phyloP scores from a whole-genome alignment of 2,797 vertebrate genomes.

The Molossus molossus region DNA sequence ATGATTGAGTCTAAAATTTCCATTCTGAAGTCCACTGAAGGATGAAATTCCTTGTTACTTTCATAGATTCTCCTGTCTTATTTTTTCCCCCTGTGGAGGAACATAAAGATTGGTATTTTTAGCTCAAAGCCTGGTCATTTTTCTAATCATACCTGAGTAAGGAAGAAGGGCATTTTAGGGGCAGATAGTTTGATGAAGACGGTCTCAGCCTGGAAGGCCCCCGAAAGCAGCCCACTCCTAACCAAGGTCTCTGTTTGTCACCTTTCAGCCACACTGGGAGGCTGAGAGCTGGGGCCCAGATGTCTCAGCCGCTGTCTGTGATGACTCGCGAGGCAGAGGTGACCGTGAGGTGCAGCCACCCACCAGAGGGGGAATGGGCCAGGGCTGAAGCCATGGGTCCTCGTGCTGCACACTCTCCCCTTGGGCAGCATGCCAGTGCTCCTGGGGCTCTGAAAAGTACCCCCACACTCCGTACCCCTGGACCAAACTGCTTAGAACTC shows the following conservation, averaged over 20 bases:
- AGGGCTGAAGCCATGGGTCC: neutral
- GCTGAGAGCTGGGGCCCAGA: neutral
- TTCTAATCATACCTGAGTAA: conserved; percentile 65
- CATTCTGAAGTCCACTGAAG: conserved; percentile 79
- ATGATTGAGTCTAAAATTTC: conserved; percentile 81
- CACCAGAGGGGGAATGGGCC: neutral
- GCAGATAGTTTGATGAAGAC: neutral
- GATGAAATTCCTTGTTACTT: conserved; percentile 86
- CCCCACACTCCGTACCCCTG: neutral
- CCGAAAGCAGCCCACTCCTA: neutral
- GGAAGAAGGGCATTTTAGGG: neutral
- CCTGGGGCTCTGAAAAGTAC: neutral
- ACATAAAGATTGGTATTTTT: conserved; percentile 70
- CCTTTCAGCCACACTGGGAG: neutral
- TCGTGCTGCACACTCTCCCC: fast-evolving
- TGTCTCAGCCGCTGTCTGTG: neutral
- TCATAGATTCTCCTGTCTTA: conserved; percentile 80
- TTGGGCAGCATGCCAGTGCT: neutral
- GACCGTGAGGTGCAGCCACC: neutral
- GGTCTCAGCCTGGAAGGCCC: neutral
- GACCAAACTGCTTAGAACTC: neutral
- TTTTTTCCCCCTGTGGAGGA: conserved; percentile 59
- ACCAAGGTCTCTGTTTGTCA: neutral
- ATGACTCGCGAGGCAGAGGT: neutral
- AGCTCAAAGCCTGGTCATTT: conserved; percentile 73